Conservation (phyloP, 1,140 invertebrate species). For the Papilio xuthus region DNA sequence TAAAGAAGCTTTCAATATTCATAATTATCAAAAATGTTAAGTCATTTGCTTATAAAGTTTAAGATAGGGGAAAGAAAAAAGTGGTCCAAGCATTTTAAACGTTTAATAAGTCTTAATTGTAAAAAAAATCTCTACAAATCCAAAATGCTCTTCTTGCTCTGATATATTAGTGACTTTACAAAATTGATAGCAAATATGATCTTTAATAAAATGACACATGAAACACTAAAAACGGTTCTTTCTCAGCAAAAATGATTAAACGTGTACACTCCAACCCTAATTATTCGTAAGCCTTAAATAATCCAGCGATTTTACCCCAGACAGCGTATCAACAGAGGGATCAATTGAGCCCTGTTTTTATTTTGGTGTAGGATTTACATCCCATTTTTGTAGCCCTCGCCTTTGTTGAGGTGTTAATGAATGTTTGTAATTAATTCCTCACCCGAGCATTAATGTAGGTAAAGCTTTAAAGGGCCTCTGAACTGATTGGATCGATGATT, state of each 20-base stretch:
- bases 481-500: constrained; percentile 25
- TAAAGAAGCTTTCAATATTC: no score
- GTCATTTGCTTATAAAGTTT: no score
- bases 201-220: no score
- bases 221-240: background rate
- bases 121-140: no score
- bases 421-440: constrained; percentile 32
- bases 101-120: no score
- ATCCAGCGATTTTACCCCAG: constrained; percentile 7
- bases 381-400: constrained; percentile 22
- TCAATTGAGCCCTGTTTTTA: constrained; percentile 24
- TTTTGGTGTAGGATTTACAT: constrained; percentile 22
- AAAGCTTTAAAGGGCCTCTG: background rate
- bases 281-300: constrained; percentile 14
- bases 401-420: constrained; percentile 35
- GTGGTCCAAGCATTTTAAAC: no score
- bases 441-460: background rate
- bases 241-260: background rate
- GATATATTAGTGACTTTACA: background rate
- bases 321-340: background rate
- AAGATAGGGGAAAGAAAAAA: no score
- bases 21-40: no score
- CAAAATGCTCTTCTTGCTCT: background rate
- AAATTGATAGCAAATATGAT: background rate
- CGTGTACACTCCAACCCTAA: background rate